These are phyloP conservation scores for Lycopodina hypogea DNA, from an alignment of 37 sponge, comb jelly and placozoan genomes.

Conservation along the genomic window DNA sequence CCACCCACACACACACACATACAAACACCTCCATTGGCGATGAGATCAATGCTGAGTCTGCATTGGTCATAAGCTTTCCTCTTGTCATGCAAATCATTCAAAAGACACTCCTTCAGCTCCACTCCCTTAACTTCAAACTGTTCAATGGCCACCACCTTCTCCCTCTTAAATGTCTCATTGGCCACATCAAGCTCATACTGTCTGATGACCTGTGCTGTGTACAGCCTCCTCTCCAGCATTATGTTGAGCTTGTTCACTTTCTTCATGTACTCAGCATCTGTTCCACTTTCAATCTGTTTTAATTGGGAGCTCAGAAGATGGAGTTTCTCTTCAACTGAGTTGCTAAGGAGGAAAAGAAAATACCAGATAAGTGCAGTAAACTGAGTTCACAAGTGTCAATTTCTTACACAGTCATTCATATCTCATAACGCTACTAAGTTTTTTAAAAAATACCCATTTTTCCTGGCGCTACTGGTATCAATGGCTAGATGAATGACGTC, in stretches of 20 bases:
- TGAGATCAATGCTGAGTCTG: constrained; percentile 48
- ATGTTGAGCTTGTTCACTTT: constrained; percentile 25
- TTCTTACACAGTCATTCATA: no score
- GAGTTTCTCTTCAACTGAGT: constrained; percentile 60
- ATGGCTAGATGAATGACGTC: constrained; percentile 53
- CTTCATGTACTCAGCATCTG: constrained; percentile 46
- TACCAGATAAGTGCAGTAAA: not conserved
- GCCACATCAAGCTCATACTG: constrained; percentile 47
- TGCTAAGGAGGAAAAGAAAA: not conserved
- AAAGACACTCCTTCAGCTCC: constrained; percentile 72
- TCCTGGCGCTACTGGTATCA: not conserved
- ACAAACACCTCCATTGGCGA: constrained; percentile 31
- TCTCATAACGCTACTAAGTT: no score
- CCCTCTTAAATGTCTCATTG: constrained; percentile 65
- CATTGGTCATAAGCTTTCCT: constrained; percentile 53
- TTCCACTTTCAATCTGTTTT: constrained; percentile 50
- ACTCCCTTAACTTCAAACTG: constrained; percentile 68
- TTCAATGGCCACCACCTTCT: constrained; percentile 43
- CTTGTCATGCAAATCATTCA: constrained; percentile 69
- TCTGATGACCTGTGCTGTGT: constrained; percentile 46
- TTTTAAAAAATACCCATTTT: constrained; percentile 37
- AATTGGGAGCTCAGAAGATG: constrained; percentile 36
- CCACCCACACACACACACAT: not conserved
- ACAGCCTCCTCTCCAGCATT: constrained; percentile 43
- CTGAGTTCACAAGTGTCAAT: no score